Base-by-base conservation (phyloP, 2,113 vertebrate species). In the Sclerurus mexicanus region DNA sequence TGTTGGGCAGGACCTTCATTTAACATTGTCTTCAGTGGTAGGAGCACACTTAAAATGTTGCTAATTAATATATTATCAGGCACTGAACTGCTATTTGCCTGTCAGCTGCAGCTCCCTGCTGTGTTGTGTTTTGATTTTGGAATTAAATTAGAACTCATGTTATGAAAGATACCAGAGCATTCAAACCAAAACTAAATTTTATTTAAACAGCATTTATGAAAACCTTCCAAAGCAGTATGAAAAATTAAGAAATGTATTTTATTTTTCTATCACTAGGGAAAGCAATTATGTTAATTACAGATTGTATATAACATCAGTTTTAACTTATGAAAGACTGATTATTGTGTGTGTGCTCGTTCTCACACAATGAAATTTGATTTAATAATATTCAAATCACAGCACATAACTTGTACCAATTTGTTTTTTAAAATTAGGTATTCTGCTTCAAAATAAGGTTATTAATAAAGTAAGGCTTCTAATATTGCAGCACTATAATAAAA, bases 51-150 rank as follows among this genome's bases (percentile, higher is more conserved):
- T 96, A 91, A 90, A 87, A 71, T 90, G 73, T 40, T 86, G 69
- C 85, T 96, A 97, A 96, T 97, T 97, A 97, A 96, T 93, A 24
- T 56, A 89, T 85, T 56, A 89, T 85, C 74, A 55, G 66, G 39
- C 77, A 50, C 18, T 33, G 42, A 96, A 74, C 58, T 92, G 85
- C 93, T 92, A 94, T 95, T 93, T 96, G 33, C 75, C 63, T 91
- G 84, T 95, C 21, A 35, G 79, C 68, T 89, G 67, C 33, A 95
- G 72, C 80, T 96, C 64, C 87, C 86, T 94, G 53, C 79, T 97
- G 71, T 73, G 72, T 19, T 78, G 23, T 28, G 20, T 72, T 88
- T 84, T 83, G 66, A 88, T 85, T 84, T 25, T 66, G 47, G 56
- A 79, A 77, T 85, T 78, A 12, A 47, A 81, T 92, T 86, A 66